Conservation (phyloP, 2,888 invertebrate genomes). For the Parnassius glacialis region DNA sequence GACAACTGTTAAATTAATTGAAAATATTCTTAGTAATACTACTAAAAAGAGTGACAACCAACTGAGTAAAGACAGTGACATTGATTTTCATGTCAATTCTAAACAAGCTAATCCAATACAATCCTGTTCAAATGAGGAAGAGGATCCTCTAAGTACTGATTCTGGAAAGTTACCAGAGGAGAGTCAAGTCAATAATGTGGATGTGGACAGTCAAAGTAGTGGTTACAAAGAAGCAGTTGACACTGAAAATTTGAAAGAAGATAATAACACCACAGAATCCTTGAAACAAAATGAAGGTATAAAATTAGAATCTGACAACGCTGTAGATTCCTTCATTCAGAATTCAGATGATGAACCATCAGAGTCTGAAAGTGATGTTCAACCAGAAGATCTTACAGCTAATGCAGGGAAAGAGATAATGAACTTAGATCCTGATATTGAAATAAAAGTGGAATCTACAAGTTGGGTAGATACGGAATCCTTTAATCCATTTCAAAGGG, state of each 20-base stretch:
- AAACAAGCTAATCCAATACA: conserved; percentile 10
- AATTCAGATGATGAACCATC: conserved; percentile 16
- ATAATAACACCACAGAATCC: conserved; percentile 20
- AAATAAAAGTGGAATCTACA: conserved; percentile 46
- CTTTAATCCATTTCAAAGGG: conserved; percentile 51
- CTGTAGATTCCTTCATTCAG: neutral
- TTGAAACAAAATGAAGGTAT: conserved; percentile 8
- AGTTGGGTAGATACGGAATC: conserved; percentile 42
- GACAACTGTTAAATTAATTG: conserved; percentile 62
- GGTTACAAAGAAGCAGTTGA: conserved; percentile 23
- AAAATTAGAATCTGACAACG: neutral
- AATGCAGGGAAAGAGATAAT: conserved; percentile 19
- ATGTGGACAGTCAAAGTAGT: conserved; percentile 16
- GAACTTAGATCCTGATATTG: conserved; percentile 29
- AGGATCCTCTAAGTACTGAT: conserved; percentile 9
- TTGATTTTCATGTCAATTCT: conserved; percentile 5
- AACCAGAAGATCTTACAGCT: conserved; percentile 23
- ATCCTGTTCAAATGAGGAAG: conserved; percentile 10
- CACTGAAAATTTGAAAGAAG: conserved; percentile 1
- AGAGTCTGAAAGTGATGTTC: conserved; percentile 28
- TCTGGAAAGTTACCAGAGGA: conserved; percentile 5
- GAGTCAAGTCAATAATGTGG: conserved; percentile 16
- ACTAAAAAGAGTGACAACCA: conserved; percentile 29
- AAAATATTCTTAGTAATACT: conserved; percentile 55
- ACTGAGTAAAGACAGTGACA: neutral